phyloP scores from a whole-genome alignment of 2,888 invertebrate species.

The Megamerina dolium region DNA sequence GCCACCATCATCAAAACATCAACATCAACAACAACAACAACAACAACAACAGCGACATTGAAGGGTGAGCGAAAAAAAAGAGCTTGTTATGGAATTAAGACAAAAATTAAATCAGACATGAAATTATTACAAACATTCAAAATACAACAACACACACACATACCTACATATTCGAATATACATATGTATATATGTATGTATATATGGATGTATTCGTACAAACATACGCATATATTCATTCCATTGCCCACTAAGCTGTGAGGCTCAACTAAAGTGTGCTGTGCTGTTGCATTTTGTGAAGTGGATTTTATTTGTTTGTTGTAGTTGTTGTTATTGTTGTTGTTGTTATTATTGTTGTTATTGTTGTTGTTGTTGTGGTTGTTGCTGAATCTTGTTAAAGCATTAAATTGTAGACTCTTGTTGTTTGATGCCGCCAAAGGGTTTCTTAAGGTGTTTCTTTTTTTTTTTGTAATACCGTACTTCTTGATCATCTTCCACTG shows the following conservation, averaged over 20 bases:
- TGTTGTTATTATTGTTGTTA: neutral
- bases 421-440: constrained; percentile 9
- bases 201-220: neutral
- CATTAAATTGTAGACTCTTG: constrained; percentile 7
- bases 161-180: neutral
- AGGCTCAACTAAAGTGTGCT: neutral
- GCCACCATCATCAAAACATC: too few species aligned
- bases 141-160: neutral
- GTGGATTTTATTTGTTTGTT: neutral
- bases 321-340: too few species aligned
- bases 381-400: constrained; percentile 1
- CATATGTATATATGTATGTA: neutral
- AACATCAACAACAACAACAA: too few species aligned
- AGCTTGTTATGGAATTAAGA: constrained; percentile 11
- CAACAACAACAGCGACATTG: too few species aligned
- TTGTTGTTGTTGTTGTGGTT: neutral
- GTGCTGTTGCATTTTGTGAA: neutral
- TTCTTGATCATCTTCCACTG: too few species aligned
- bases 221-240: neutral
- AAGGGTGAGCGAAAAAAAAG: too few species aligned
- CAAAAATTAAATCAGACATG: constrained; percentile 15
- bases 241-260: too few species aligned
- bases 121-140: constrained; percentile 9
- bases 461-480: neutral
- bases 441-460: neutral